Evolutionary conservation across 2,797 vertebrate genomes (phyloP).

Genomic region (Falco columbarius): DNA sequence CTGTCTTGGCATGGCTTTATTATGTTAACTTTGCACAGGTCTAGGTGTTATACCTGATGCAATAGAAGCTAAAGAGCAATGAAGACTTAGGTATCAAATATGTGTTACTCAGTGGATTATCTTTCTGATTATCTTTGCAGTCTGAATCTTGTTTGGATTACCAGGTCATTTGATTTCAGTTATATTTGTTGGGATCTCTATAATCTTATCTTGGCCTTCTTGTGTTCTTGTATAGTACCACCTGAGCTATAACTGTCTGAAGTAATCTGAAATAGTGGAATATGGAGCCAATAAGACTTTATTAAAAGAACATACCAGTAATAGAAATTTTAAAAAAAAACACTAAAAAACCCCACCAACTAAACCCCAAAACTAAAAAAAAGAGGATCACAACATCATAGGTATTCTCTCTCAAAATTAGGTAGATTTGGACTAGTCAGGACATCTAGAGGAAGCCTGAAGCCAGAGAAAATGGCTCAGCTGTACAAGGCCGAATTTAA

Average conservation of each 20-base stretch:
- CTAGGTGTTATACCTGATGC: background rate
- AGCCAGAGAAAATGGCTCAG: conserved; percentile 13
- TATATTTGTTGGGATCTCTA: background rate
- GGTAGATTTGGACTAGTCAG: background rate
- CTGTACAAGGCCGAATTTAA: background rate
- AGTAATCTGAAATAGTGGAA: conserved; percentile 8
- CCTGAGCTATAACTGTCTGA: conserved; percentile 8
- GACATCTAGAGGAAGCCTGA: conserved; percentile 1
- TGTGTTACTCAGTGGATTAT: conserved; percentile 47
- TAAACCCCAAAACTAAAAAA: background rate
- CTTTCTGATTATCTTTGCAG: conserved; percentile 6
- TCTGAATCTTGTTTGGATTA: conserved; percentile 49
- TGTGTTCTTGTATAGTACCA: background rate
- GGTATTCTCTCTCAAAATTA: background rate
- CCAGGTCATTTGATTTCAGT: conserved; percentile 8
- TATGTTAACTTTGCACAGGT: background rate
- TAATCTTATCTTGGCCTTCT: background rate
- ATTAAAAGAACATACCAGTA: background rate
- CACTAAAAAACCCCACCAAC: too few species aligned
- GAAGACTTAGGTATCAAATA: background rate
- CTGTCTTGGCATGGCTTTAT: background rate
- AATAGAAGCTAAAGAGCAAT: background rate
- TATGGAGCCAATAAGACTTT: background rate
- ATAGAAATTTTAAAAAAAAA: background rate
- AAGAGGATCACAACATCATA: background rate